Percentiles rank a stretch among this genome's conserved stretches.
These are phyloP conservation scores for Potamilus streckersoni DNA, from an alignment of 1,140 invertebrate species.

Conservation along the genomic window DNA sequence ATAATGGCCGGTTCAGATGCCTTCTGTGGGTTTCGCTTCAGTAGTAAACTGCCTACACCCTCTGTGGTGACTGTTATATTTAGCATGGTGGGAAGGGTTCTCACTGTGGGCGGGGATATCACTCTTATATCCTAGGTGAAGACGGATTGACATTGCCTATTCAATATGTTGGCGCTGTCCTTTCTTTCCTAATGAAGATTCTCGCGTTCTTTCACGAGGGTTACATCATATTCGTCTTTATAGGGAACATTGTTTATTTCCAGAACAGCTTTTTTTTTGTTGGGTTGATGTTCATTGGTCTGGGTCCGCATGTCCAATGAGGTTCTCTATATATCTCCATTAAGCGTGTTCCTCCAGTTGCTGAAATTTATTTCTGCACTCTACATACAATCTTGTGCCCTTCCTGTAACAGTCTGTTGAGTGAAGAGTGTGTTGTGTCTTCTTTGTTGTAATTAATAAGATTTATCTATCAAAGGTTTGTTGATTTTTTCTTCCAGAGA, in stretches of 20 bases:
- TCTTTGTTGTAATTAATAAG: background rate
- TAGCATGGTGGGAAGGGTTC: slow-evolving; percentile 9
- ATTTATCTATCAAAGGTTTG: slow-evolving; percentile 13
- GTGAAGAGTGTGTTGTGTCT: slow-evolving; percentile 1
- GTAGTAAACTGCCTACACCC: slow-evolving; percentile 16
- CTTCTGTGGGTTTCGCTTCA: slow-evolving; percentile 18
- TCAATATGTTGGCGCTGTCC: slow-evolving; percentile 2
- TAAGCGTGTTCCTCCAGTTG: background rate
- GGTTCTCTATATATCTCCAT: slow-evolving; percentile 11
- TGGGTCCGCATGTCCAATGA: background rate
- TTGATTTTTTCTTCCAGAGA: background rate
- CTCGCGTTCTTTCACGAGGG: slow-evolving; percentile 9
- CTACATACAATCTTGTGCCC: background rate
- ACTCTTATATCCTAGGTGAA: background rate
- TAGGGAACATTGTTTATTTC: slow-evolving; percentile 14
- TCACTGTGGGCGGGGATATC: background rate
- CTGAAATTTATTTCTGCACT: background rate
- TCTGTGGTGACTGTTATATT: slow-evolving; percentile 9
- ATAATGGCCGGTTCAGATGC: slow-evolving; percentile 24
- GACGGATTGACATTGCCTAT: slow-evolving; percentile 8
- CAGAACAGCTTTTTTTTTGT: slow-evolving; percentile 12
- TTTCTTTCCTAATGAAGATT: slow-evolving; percentile 1
- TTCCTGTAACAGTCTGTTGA: background rate
- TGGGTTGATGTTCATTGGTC: background rate
- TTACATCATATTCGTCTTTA: slow-evolving; percentile 3